Conservation (phyloP, 2,797 vertebrate species). For the Dermochelys coriacea region DNA sequence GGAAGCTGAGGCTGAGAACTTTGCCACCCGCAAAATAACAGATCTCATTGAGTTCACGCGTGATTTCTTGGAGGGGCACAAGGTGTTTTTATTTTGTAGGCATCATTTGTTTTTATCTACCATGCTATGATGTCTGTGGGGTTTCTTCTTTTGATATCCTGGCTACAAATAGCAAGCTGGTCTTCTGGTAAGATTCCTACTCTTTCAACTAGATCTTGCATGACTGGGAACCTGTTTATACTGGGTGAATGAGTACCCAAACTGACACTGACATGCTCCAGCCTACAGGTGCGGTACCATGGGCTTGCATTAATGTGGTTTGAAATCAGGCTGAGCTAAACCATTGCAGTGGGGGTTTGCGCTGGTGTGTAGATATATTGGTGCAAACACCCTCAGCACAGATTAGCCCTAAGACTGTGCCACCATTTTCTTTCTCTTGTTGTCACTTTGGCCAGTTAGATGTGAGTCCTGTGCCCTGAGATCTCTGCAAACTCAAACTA, state of each 20-base stretch:
- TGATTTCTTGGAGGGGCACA: not conserved
- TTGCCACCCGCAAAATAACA: not conserved
- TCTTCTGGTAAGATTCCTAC: no score
- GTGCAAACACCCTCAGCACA: not conserved
- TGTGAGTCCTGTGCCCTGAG: not conserved
- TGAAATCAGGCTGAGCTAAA: rapidly evolving
- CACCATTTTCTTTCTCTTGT: not conserved
- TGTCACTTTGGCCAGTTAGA: not conserved
- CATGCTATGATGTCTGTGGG: not conserved
- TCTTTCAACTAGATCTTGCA: not conserved
- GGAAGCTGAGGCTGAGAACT: not conserved
- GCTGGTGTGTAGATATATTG: not conserved
- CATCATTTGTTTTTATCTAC: not conserved
- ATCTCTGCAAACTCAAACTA: rapidly evolving
- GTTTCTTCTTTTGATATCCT: not conserved
- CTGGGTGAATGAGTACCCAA: not conserved
- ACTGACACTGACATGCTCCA: not conserved
- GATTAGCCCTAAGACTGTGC: rapidly evolving
- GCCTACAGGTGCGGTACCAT: not conserved
- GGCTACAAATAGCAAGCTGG: no score
- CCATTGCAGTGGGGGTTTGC: rapidly evolving
- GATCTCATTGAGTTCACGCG: not conserved
- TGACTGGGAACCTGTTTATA: not conserved
- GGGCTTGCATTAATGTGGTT: rapidly evolving
- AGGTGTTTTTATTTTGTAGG: not conserved